Evolutionary conservation across 2,888 invertebrate species (phyloP).

Genomic region (Eulithis prunata): DNA sequence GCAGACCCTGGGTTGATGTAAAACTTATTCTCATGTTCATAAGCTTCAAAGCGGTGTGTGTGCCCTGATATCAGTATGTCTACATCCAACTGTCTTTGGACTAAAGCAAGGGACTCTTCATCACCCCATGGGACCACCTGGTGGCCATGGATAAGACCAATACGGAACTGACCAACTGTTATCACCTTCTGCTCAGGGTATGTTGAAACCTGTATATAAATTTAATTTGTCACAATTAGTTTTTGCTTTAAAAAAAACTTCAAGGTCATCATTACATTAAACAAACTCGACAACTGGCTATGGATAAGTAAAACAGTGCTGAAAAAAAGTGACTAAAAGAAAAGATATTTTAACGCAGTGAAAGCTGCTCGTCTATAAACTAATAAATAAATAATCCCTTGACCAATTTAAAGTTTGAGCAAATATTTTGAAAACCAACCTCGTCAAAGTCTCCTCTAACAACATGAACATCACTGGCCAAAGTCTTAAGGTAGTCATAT

Average conservation of each 20-base stretch:
- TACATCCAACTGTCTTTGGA: conserved; percentile 98
- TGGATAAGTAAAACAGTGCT: too few relatives aligned
- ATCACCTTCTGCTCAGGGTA: conserved; percentile 99
- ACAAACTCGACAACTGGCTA: too few relatives aligned
- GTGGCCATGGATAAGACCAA: conserved; percentile 98
- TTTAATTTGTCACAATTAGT: too few relatives aligned
- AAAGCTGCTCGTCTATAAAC: too few relatives aligned
- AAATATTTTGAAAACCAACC: conserved; percentile 72
- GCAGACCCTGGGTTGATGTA: conserved; percentile 99
- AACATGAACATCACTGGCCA: conserved; percentile 99
- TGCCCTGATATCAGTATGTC: conserved; percentile 99
- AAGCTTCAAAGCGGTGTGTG: conserved; percentile 99
- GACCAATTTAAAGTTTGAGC: too few relatives aligned
- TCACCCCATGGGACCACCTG: conserved; percentile 99
- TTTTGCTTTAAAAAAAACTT: too few relatives aligned
- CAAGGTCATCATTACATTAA: too few relatives aligned
- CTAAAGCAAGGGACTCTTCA: conserved; percentile 95
- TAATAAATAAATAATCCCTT: too few relatives aligned
- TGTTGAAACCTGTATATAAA: conserved; percentile 88
- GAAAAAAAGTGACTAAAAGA: too few relatives aligned
- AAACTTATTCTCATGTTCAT: conserved; percentile 99
- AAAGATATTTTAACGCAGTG: too few relatives aligned
- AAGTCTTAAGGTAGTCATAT: conserved; percentile 97
- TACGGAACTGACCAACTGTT: conserved; percentile 99
- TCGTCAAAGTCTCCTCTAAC: conserved; percentile 99